Base-by-base conservation (phyloP, 2,888 invertebrate genomes). In the Lagria hirta region DNA sequence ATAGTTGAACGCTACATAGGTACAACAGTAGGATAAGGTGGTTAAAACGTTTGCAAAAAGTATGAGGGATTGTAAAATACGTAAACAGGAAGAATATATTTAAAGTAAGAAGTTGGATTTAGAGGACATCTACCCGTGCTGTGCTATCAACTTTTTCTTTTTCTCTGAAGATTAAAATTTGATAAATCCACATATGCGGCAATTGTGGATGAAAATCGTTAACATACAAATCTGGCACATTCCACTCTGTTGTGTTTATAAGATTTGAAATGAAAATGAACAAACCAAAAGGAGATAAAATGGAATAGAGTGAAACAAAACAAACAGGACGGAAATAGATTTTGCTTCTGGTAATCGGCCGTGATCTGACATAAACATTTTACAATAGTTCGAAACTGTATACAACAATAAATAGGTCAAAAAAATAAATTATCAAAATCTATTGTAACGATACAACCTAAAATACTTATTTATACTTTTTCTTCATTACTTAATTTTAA, bases 1-100 rank as follows among this genome's bases (percentile, higher is more conserved):
- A 51, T 48, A 55, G 47, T 51, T 37, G 51, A 52, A 57, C 60
- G 56, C 48, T 48, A 50, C 54, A 54, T 56, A 55, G 56, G 55
- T 54, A 48, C 50, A 46, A 49, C 47, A 30, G 40, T 49, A 46
- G 47, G 52, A 57, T 54, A 54, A 56, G 54, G 49, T 52, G 51
- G 54, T 53, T 54, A 52, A 54, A 52, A 45, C 42, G 46, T 30
- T 44, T 51, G 55, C 52, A 50, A 54, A 51, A 51, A 53, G 44
- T 51, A 57, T 55, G 54, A 54, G 30, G 53, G 17, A 43, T 22
- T 43, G 34, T 48, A 48, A 50, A 51, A 45, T 42, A 47, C 42
- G 30, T 20, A 15, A n/a, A 7, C 14, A 4, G 30, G 13, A n/a
- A n/a, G 26, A 20, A 24, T 15, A 43, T 17, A 14, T 11, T 20